Conservation (phyloP, 2,113 vertebrate genomes). For the Fulmarus glacialis region DNA sequence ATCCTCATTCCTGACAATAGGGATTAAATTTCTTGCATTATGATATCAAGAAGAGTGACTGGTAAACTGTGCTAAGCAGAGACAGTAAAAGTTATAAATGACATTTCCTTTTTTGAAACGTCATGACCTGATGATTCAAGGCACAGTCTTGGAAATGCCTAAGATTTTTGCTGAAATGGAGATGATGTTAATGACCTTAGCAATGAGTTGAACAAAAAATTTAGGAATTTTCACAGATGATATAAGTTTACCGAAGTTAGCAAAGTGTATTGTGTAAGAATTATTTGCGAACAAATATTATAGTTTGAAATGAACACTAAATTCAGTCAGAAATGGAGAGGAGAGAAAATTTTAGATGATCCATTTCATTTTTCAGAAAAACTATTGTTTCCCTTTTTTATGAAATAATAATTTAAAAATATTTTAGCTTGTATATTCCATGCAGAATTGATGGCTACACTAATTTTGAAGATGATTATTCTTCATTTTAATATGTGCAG, state of each 20-base stretch:
- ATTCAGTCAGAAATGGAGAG: not conserved
- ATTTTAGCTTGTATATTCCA: not conserved
- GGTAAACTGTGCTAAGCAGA: constrained; percentile 20
- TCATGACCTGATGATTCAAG: not conserved
- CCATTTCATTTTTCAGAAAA: not conserved
- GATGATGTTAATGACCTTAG: not conserved
- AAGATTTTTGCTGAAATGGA: not conserved
- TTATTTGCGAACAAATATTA: not conserved
- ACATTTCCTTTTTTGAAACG: constrained; percentile 8
- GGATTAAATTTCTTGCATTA: constrained; percentile 27
- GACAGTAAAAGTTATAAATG: not conserved
- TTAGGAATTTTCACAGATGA: not conserved
- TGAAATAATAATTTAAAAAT: not conserved
- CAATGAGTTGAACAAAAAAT: not conserved
- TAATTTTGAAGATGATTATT: not conserved
- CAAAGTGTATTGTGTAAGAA: not conserved
- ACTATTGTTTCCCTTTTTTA: not conserved
- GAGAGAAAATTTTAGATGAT: not conserved
- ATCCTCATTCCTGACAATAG: not conserved
- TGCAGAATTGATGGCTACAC: not conserved
- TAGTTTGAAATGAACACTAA: not conserved
- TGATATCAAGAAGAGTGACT: not conserved
- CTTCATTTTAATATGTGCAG: not conserved
- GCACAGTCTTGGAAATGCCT: not conserved
- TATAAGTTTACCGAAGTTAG: not conserved